Evolutionary conservation across 2,888 invertebrate species (phyloP).

Genomic region (Invenusta paracnida): DNA sequence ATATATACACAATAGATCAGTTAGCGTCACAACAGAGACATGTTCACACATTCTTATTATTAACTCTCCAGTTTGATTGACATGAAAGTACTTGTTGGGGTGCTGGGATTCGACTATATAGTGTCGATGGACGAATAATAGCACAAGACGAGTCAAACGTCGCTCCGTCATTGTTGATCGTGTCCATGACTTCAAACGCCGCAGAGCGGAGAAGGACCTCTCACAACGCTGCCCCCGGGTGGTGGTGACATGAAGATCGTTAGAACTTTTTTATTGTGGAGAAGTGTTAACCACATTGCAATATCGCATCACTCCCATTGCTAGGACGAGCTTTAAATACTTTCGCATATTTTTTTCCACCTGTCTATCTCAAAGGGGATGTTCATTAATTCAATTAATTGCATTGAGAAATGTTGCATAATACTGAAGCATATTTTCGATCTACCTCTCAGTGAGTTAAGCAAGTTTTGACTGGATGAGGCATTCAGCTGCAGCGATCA

Average conservation of each 20-base stretch:
- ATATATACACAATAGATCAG: neutral
- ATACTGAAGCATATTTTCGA: neutral
- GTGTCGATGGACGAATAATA: constrained; percentile 23
- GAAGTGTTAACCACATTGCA: neutral
- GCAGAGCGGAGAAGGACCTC: constrained; percentile 4
- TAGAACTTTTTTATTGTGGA: neutral
- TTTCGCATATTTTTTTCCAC: neutral
- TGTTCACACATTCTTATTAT: neutral
- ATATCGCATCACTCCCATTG: constrained; percentile 18
- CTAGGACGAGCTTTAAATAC: constrained; percentile 9
- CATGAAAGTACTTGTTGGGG: neutral
- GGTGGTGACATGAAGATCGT: constrained; percentile 10
- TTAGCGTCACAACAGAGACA: neutral
- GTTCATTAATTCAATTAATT: neutral
- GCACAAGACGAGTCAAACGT: neutral
- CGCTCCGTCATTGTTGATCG: constrained; percentile 13
- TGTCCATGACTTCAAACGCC: constrained; percentile 18
- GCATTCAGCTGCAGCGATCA: neutral
- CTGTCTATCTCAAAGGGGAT: neutral
- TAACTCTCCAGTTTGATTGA: neutral
- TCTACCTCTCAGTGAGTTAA: neutral
- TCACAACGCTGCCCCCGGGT: neutral
- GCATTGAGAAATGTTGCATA: neutral
- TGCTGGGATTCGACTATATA: neutral
- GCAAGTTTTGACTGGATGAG: constrained; percentile 3